These are phyloP conservation scores for Eupeodes corollae DNA, from an alignment of 1,140 invertebrate genomes.

Conservation along the genomic window DNA sequence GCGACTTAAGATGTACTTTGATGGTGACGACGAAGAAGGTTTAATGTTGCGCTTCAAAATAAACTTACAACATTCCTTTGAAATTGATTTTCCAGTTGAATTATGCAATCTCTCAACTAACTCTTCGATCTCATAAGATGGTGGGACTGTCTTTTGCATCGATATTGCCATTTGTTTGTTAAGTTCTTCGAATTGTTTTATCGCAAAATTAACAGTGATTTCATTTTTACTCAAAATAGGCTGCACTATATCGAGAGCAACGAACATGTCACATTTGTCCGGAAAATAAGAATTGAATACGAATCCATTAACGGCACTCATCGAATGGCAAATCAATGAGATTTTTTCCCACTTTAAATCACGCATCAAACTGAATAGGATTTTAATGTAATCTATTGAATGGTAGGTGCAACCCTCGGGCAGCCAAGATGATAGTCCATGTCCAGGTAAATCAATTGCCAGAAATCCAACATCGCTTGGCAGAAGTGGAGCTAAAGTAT, in stretches of 20 bases:
- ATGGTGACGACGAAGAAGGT: constrained; percentile 42
- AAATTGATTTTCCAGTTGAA: constrained; percentile 42
- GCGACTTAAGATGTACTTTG: constrained; percentile 49
- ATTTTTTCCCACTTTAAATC: constrained; percentile 60
- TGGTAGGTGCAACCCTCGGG: constrained; percentile 53
- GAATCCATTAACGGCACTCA: constrained; percentile 49
- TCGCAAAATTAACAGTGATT: constrained; percentile 17
- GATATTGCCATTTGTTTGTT: constrained; percentile 37
- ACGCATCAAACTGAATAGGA: constrained; percentile 49
- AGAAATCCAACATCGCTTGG: constrained; percentile 47
- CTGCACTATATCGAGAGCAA: constrained; percentile 53
- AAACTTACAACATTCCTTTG: constrained; percentile 42
- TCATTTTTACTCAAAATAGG: constrained; percentile 34
- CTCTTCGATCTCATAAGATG: constrained; percentile 48
- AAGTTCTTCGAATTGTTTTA: constrained; percentile 38
- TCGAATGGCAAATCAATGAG: constrained; percentile 53
- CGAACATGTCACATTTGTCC: constrained; percentile 47
- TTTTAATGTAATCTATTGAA: constrained; percentile 42
- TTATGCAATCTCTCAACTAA: constrained; percentile 43
- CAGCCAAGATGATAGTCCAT: constrained; percentile 56
- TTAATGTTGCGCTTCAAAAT: constrained; percentile 47
- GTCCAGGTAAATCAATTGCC: constrained; percentile 58
- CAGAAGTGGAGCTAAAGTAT: constrained; percentile 53
- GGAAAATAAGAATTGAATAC: constrained; percentile 48
- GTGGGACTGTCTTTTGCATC: constrained; percentile 39